Evolutionary conservation across 2,797 vertebrate species (phyloP).

Genomic region (Aldrovandia affinis): DNA sequence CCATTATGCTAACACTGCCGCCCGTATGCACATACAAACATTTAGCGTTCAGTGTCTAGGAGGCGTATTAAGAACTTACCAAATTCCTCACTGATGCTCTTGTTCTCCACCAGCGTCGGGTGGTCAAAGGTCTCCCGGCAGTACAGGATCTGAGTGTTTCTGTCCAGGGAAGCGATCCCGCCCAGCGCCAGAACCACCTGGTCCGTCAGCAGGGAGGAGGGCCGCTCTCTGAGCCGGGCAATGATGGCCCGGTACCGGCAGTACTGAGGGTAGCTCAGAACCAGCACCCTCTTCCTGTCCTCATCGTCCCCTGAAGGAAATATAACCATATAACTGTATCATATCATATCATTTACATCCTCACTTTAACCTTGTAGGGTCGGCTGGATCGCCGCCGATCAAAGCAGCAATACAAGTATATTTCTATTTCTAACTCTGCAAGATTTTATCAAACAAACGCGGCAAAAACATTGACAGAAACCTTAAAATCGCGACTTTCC

Average conservation of each 20-base stretch:
- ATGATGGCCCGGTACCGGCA: constrained; percentile 90
- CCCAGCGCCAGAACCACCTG: constrained; percentile 91
- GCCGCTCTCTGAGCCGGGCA: constrained; percentile 87
- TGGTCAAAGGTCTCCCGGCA: constrained; percentile 95
- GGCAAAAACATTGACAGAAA: no score
- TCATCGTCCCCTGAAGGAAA: constrained; percentile 83
- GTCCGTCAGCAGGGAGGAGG: constrained; percentile 84
- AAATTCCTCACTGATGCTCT: constrained; percentile 91
- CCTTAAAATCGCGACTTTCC: no score
- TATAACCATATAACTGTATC: constrained; percentile 21
- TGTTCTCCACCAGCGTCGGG: constrained; percentile 87
- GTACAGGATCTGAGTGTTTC: constrained; percentile 87
- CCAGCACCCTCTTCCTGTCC: constrained; percentile 84
- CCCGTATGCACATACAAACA: not conserved
- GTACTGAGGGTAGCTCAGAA: constrained; percentile 95
- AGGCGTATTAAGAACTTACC: constrained; percentile 76
- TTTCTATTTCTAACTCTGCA: no score
- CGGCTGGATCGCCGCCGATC: no score
- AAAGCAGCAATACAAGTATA: no score
- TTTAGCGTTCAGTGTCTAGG: not conserved
- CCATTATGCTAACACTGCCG: no score
- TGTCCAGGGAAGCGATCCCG: constrained; percentile 84
- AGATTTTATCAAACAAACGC: no score
- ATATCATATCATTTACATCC: not conserved
- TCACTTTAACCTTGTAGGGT: no score